These are phyloP conservation scores for Mareca strepera DNA, from an alignment of 2,797 vertebrate genomes.

Conservation along the genomic window DNA sequence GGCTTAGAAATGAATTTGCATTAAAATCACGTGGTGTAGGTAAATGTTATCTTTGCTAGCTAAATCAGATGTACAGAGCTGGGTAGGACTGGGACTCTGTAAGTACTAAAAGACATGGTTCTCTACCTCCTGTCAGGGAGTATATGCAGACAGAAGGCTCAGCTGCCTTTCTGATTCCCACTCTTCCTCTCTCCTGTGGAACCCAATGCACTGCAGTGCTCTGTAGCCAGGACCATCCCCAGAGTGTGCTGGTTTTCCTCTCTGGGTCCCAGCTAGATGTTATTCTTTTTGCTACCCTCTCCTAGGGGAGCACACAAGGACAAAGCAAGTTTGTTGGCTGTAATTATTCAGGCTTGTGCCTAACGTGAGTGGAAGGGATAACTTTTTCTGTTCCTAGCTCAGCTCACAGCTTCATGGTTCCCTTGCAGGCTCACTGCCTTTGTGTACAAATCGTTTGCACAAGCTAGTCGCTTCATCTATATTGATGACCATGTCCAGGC, in stretches of 20 bases:
- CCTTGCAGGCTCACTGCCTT: conserved; percentile 84
- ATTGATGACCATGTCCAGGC: conserved; percentile 76
- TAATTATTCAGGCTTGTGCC: background rate
- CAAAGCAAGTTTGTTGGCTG: background rate
- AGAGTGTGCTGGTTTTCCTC: background rate
- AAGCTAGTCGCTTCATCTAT: conserved; percentile 77
- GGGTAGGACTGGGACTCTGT: background rate
- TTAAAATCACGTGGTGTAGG: background rate
- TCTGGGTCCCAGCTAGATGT: background rate
- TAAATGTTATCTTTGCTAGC: background rate
- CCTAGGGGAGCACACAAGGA: background rate
- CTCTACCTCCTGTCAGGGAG: fast-evolving
- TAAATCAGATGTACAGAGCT: background rate
- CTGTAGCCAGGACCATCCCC: background rate
- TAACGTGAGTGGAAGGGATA: fast-evolving
- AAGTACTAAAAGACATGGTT: background rate
- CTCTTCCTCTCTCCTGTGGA: background rate
- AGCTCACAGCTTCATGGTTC: background rate
- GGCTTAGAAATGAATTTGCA: background rate
- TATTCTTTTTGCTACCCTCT: background rate
- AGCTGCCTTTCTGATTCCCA: background rate
- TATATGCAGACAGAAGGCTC: background rate
- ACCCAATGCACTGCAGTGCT: background rate
- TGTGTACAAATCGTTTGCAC: conserved; percentile 86
- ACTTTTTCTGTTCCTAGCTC: background rate